Evolutionary conservation across 2,797 vertebrate species (phyloP), one percentile per base, ranked within the genome.

Genomic region (Valencia hispanica): DNA sequence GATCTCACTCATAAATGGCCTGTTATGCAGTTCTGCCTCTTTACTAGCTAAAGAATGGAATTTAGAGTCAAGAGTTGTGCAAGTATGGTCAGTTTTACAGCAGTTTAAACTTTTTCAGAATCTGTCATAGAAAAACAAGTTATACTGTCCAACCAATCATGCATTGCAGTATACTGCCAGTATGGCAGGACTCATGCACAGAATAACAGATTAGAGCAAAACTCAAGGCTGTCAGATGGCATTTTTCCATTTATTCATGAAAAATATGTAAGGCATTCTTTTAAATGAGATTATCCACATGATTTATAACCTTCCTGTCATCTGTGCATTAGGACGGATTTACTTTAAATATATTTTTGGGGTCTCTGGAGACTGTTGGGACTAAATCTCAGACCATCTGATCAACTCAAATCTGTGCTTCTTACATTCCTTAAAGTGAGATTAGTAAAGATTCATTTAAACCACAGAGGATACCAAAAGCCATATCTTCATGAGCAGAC

Each of bases 71-170:
- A 77, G 48, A 34, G 12, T 47, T 68, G 75, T 55, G 50, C 53
- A 63, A 84, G 75, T 61, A 84, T 53, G 63, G 81, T 72, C 45
- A 69, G 68, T 41, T 51, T 84, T 73, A 78, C 55, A 48, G 72
- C 65, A 15, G 39, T 43, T 27, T 27, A 27, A 66, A 39, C 5
- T 43, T 66, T 43, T 68, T 55, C 53, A n/a, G 53, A 55, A 43
- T 86, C 77, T 73, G 70, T 80, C 83, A 71, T 84, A 88, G 88
- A 74, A 84, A 86, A 90, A 81, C 61, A 55, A 80, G 77, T 76
- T 83, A 25, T 78, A 75, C 32, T 86, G 84, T 82, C 86, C 78
- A 72, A 86, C 91, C 86, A 80, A 84, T 91, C 91, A 90, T 90
- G 87, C 78, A 27, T 43, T 66, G 84, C 83, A 61, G 76, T 27